These are phyloP conservation scores for Steinernema scapterisci DNA, from an alignment of 2,888 invertebrate genomes.

Conservation along the genomic window DNA sequence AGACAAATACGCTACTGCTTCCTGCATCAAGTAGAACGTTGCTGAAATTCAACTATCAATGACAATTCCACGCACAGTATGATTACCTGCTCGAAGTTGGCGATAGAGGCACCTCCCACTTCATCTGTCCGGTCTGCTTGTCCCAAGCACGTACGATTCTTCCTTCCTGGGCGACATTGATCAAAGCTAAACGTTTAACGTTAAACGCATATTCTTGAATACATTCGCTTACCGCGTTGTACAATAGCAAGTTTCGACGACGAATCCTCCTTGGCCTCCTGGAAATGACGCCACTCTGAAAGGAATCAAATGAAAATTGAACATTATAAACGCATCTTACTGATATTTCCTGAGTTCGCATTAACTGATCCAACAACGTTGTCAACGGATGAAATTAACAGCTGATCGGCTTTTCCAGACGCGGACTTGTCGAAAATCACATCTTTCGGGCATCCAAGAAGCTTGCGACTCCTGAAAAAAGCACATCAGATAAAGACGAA, in stretches of 20 bases:
- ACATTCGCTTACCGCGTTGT: not conserved
- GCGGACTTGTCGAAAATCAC: conserved; percentile 46
- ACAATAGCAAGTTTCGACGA: not conserved
- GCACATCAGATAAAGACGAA: not conserved
- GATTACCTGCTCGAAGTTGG: not conserved
- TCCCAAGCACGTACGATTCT: conserved; percentile 46
- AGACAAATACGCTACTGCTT: conserved; percentile 17
- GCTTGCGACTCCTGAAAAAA: conserved; percentile 52
- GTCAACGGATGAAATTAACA: conserved; percentile 49
- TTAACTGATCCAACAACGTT: conserved; percentile 56
- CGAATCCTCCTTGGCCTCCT: conserved; percentile 41
- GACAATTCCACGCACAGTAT: too few relatives aligned
- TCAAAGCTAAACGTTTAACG: conserved; percentile 40
- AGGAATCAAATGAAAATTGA: conserved; percentile 13
- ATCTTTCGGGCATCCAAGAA: conserved; percentile 59
- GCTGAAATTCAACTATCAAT: not conserved
- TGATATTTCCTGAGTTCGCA: conserved; percentile 54
- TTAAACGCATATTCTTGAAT: not conserved
- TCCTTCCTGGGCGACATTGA: conserved; percentile 46
- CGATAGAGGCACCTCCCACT: conserved; percentile 36
- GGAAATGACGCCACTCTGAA: conserved; percentile 59
- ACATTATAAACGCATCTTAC: conserved; percentile 38
- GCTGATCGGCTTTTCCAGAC: conserved; percentile 43
- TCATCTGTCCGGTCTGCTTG: conserved; percentile 43
- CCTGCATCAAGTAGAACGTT: conserved; percentile 28